Conservation (phyloP, 1,140 invertebrate species). For the Polyergus mexicanus region DNA sequence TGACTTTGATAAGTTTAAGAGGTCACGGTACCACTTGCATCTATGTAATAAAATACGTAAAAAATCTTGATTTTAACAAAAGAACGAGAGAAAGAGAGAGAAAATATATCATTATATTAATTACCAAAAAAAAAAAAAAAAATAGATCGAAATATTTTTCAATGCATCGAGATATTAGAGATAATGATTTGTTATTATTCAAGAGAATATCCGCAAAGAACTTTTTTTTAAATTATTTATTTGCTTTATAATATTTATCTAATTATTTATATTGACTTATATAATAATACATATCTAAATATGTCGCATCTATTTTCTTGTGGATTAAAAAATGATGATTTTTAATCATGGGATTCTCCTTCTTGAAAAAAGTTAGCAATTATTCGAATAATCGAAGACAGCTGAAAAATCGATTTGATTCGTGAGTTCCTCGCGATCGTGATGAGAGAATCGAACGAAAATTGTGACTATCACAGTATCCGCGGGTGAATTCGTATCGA, state of each 20-base stretch:
- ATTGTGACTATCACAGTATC: constrained; percentile 54
- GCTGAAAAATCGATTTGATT: constrained; percentile 65
- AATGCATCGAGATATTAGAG: background rate
- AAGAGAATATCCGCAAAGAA: background rate
- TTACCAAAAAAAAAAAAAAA: background rate
- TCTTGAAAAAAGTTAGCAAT: constrained; percentile 29
- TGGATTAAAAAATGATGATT: constrained; percentile 34
- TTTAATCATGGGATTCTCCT: constrained; percentile 2
- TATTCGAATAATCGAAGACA: constrained; percentile 39
- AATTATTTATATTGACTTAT: background rate
- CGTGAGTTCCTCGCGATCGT: constrained; percentile 63
- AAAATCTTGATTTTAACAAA: constrained; percentile 5
- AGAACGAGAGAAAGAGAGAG: background rate
- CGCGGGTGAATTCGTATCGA: constrained; percentile 73
- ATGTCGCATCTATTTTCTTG: constrained; percentile 6
- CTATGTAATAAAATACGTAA: background rate
- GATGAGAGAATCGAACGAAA: constrained; percentile 67
- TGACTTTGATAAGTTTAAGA: constrained; percentile 52
- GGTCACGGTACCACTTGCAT: background rate
- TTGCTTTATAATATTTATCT: background rate
- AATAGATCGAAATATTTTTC: background rate
- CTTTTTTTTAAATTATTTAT: background rate
- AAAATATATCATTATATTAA: background rate
- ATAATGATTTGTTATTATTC: constrained; percentile 5
- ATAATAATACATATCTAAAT: constrained; percentile 9